A percentile compares a stretch with the other conserved stretches of the same genome.
phyloP scores from a whole-genome alignment of 1,140 invertebrate species.

The Drosophila bocqueti region DNA sequence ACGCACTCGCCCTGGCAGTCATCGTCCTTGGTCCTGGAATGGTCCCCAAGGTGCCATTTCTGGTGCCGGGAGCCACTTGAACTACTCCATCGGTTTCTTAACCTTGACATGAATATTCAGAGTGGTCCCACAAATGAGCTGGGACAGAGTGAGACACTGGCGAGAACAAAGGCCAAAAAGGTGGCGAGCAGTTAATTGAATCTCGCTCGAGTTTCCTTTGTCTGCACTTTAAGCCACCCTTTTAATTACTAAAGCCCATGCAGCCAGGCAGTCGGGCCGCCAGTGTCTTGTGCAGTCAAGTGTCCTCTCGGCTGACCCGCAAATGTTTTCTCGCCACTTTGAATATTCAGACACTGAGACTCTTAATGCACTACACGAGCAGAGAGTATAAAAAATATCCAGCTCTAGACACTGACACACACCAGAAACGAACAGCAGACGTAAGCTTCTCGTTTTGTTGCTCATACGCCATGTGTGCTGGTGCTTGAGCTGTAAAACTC shows the following conservation, averaged over 20 bases:
- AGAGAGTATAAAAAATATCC: constrained; percentile 12
- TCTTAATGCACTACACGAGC: constrained; percentile 35
- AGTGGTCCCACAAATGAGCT: constrained; percentile 1
- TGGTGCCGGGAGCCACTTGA: constrained; percentile 50
- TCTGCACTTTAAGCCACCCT: constrained; percentile 19
- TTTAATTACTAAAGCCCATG: constrained; percentile 59
- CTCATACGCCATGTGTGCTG: constrained; percentile 58
- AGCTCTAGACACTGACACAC: background rate
- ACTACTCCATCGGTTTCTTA: constrained; percentile 36
- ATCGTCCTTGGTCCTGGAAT: constrained; percentile 45
- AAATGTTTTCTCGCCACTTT: constrained; percentile 60
- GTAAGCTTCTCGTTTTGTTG: constrained; percentile 48
- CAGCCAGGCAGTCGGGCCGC: background rate
- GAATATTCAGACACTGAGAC: constrained; percentile 37
- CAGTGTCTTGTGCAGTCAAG: constrained; percentile 52
- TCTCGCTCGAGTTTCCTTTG: constrained; percentile 29
- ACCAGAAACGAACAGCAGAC: constrained; percentile 5
- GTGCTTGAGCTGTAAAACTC: constrained; percentile 12
- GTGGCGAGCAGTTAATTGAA: constrained; percentile 58
- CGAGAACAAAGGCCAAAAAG: constrained; percentile 39
- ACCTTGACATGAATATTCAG: constrained; percentile 76
- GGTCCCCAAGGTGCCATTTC: constrained; percentile 64
- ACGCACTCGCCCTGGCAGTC: constrained; percentile 54
- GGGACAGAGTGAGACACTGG: constrained; percentile 17
- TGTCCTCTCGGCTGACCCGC: constrained; percentile 26